Evolutionary conservation across 2,888 invertebrate species (phyloP), one percentile per base, ranked within the genome.

Genomic region (Nasonia oneida): DNA sequence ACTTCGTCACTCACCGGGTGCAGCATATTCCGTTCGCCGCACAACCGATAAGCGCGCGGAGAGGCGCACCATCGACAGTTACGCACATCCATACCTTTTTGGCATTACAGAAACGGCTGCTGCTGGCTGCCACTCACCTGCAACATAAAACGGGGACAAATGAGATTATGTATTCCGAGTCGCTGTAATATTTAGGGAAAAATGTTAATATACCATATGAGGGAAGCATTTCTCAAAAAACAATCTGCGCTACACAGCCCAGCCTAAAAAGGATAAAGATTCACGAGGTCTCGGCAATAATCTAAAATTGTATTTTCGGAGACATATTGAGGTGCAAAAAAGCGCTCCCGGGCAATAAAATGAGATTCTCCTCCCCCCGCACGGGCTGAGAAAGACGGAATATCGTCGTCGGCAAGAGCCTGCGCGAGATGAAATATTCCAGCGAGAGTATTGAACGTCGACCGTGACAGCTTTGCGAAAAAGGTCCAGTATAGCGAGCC

Each of bases 71-170:
- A 92, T 92, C 92, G 92, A 92, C 92, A 91, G 90, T 88, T 84
- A 81, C 91, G 92, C 92, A 92, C 93, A 93, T 93, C 93, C 93
- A 93, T 92, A 92, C 92, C 93, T 93, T 93, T 93, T 93, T 93
- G 93, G 93, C 93, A 93, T 93, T 93, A 93, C 92, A 92, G 91
- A 92, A 91, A 92, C 93, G 91, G 91, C 91, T 92, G 92, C 91
- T 92, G 93, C 92, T 91, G 91, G 91, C 92, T 92, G 92, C 93
- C 92, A 93, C 93, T 93, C 93, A 93, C 93, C 93, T 93, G 91
- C 87, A 93, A 93, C 93, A 93, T 84, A 88, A 86, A 88, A 64
- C 29, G n/a, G 81, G 70, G 6, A 80, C 53, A 64, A 61, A 61
- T 61, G 39, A 50, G 23, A 50, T 15, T 70, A 29, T 29, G 33